phyloP scores from a whole-genome alignment of 2,888 invertebrate genomes.

The Tricholauxania praeusta region DNA sequence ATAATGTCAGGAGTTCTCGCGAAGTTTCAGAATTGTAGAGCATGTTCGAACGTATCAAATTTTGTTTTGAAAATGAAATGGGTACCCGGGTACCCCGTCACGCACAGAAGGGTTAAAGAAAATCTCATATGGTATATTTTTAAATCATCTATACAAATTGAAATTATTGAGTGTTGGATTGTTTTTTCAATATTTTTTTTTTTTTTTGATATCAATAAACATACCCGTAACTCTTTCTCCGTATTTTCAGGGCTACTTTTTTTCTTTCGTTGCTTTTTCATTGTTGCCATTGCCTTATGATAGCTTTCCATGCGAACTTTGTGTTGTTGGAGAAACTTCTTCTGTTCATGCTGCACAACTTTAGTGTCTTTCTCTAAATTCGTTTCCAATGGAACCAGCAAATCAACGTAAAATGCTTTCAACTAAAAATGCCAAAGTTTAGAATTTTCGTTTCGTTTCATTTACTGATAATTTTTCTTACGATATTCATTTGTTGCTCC shows the following conservation, averaged over 20 bases:
- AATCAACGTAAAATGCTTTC: conserved; percentile 94
- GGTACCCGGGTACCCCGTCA: too few relatives aligned
- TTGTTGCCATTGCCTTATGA: conserved; percentile 89
- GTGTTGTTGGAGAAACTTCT: conserved; percentile 92
- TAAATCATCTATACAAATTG: too few relatives aligned
- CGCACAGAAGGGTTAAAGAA: too few relatives aligned
- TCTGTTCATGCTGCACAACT: conserved; percentile 88
- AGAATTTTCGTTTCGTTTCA: neutral
- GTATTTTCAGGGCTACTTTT: conserved; percentile 85
- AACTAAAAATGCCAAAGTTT: conserved; percentile 73
- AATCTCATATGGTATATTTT: too few relatives aligned
- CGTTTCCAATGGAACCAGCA: conserved; percentile 91
- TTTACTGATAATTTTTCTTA: conserved; percentile 71
- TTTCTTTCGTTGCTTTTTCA: conserved; percentile 93
- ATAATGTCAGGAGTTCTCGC: too few relatives aligned
- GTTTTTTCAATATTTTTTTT: too few relatives aligned
- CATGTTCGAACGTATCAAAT: too few relatives aligned
- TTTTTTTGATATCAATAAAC: conserved; percentile 22
- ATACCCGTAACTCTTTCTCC: conserved; percentile 91
- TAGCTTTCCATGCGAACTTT: conserved; percentile 91
- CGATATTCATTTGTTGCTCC: conserved; percentile 94
- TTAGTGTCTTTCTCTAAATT: conserved; percentile 95
- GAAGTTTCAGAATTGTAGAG: too few relatives aligned
- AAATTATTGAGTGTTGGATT: too few relatives aligned
- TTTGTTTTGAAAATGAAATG: too few relatives aligned